Base-by-base conservation (phyloP, 2,888 invertebrate genomes). In the Aporophyla nigra region DNA sequence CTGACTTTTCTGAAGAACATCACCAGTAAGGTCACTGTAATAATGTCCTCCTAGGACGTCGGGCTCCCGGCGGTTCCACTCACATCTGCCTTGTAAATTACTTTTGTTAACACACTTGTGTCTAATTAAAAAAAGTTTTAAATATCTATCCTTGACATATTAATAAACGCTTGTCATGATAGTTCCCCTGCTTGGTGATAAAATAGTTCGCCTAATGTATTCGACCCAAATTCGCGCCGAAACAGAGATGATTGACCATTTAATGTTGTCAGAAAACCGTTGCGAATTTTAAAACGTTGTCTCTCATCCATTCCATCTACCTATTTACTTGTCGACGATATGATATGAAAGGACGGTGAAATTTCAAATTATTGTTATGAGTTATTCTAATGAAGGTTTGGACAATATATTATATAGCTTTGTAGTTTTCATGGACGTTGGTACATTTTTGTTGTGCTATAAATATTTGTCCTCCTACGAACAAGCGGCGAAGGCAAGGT, bases 171-270 rank as follows among this genome's bases (percentile, higher is more conserved):
- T 66, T 59, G 80, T 74, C 78, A 78, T 71, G 82, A 79, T 78
- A 85, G 84, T 80, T 86, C 87, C 72, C 86, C 86, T 87, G 86
- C 85, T 74, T 85, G 76, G 87, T 80, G 85, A 87, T 88, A 92
- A 92, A 93, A 93, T 92, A 92, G 90, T 91, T 87, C 88, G 86
- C 84, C 84, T 92, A 93, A 94, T 93, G 88, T 92, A 92, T 93
- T 93, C 92, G 94, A 94, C 95, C 95, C 89, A 95, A 93, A 92
- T 96, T 89, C 87, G 79, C 58, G 84, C 84, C 90, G 88, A 93
- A 93, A 93, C 90, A 87, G 91, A 94, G 93, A 94, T 93, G 93
- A 94, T 92, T 95, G 95, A 93, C 94, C 94, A 94, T 93, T 93
- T 95, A 94, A 95, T 94, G 92, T 92, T 91, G 92, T 91, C 91